Evolutionary conservation across 30 jellyfish, hydroid and myxozoan genomes (phyloP), one percentile per base, ranked within the genome.

Genomic region (Catostylus mosaicus): DNA sequence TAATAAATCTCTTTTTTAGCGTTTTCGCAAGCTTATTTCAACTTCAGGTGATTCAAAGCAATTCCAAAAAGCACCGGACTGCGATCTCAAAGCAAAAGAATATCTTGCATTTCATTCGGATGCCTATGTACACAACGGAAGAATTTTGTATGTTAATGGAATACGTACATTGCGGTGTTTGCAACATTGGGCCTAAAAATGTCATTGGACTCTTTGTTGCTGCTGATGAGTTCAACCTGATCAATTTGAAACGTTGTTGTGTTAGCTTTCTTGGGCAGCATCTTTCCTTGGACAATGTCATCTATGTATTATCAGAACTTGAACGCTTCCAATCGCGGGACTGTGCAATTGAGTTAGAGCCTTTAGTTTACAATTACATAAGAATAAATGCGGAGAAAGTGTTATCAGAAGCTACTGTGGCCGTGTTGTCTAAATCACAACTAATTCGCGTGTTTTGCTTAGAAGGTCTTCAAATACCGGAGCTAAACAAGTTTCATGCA

Each of bases 201-300:
- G 84, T 65, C 37, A 62, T 85, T 47, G 89, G 89, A 52, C 78
- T 85, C 30, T 73, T 60, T 32, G 84, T 75, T 19, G 80, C 83
- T 34, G 88, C 95, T n/a, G 85, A 75, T 47, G 95, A 85, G 37
- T 85, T 54, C 89, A 48, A 85, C 18, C 40, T 85, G 63, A 16
- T 46, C 20, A 74, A 68, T 27, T 84, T 85, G 22, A 75, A 73
- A 29, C 67, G 82, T 34, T 65, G 38, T 22, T 85, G 89, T 74
- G 79, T 75, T 16, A 63, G 72, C 51, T 67, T 85, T 40, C 76
- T 85, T 40, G 84, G 64, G 20, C 73, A 75, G 32, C 73, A 46
- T 29, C 46, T 75, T 30, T 51, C 88, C 11, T 62, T 43, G 46
- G 87, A 63, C 68, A 85, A 85, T 38, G 84, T 77, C n/a, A 19